Percentiles rank a stretch among this genome's conserved stretches.
Conservation (phyloP, 2,888 invertebrate genomes). For the Latheticus oryzae region DNA sequence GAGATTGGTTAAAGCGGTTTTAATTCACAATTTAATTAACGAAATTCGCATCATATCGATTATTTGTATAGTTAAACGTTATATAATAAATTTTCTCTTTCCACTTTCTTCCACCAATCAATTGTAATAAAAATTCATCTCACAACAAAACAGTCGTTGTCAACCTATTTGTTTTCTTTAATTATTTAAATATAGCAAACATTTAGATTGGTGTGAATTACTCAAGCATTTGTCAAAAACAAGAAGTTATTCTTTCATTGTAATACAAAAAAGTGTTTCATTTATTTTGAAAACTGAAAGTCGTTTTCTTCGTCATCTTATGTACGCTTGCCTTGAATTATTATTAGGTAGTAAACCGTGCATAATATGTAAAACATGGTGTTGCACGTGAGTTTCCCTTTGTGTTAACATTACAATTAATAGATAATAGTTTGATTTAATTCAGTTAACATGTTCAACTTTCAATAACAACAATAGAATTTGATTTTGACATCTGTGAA, state of each 20-base stretch:
- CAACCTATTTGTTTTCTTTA: slow-evolving; percentile 19
- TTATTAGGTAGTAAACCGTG: slow-evolving; percentile 30
- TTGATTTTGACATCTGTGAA: no score
- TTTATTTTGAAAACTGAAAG: slow-evolving; percentile 34
- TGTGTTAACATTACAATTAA: slow-evolving; percentile 14
- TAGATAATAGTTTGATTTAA: no score
- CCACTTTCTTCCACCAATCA: slow-evolving; percentile 26
- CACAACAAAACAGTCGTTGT: neutral
- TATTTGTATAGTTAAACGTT: slow-evolving; percentile 3
- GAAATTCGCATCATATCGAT: slow-evolving; percentile 3
- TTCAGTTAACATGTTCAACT: no score
- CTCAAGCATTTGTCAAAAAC: no score
- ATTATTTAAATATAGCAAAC: slow-evolving; percentile 9
- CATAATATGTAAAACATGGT: slow-evolving; percentile 28
- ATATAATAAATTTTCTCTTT: slow-evolving; percentile 13
- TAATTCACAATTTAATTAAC: no score
- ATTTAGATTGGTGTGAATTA: no score
- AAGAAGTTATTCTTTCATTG: no score
- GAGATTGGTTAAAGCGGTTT: no score
- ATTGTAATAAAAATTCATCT: neutral
- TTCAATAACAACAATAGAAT: no score
- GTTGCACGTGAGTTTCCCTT: slow-evolving; percentile 30
- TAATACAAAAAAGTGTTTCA: no score
- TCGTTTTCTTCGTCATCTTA: slow-evolving; percentile 30
- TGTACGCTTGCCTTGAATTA: slow-evolving; percentile 28